Evolutionary conservation across 2,113 vertebrate species (phyloP), one percentile per base, ranked within the genome.

Genomic region (Channa maculata): DNA sequence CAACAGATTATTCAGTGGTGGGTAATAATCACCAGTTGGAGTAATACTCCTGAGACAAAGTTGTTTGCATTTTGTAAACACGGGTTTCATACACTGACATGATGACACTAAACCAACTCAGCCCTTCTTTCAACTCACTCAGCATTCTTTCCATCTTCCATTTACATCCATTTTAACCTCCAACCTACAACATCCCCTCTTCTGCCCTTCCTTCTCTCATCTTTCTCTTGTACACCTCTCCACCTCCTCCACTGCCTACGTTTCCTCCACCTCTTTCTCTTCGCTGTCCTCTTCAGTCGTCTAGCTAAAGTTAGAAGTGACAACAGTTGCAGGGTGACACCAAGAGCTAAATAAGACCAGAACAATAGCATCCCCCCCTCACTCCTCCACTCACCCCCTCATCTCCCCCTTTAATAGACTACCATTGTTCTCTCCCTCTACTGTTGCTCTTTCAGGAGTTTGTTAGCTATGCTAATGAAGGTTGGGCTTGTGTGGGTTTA

Each of bases 291-390:
- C 87, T 90, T 87, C 80, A 84, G 87, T 73, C 57, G 48, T 86
- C 71, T 52, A 7, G 88, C 94, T 94, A 94, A 93, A 94, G 87
- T 93, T 94, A 94, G 94, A 93, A 66, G 91, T 92, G 92, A 93
- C 91, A 94, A 93, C 94, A 94, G 94, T 93, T 93, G 89, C 89
- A 90, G 77, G 83, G 85, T 92, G 89, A 93, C 89, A 89, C 87
- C 86, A 71, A 82, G 69, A 71, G 83, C 91, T 94, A 94, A 93
- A 93, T 91, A 85, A 80, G 86, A 85, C 63, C 83, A 88, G 89
- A 84, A 94, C 92, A 92, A 94, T 92, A 88, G 84, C 82, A 12
- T 15, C 43, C 52, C 66, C 71, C 69, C 65, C 46, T 55, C 51
- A 50, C 52, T 52, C 69, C 80, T 62, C 70, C 51, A 41, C 76